Evolutionary conservation across 1,140 invertebrate species (phyloP), one percentile per base, ranked within the genome.

Genomic region (Orius insidiosus): DNA sequence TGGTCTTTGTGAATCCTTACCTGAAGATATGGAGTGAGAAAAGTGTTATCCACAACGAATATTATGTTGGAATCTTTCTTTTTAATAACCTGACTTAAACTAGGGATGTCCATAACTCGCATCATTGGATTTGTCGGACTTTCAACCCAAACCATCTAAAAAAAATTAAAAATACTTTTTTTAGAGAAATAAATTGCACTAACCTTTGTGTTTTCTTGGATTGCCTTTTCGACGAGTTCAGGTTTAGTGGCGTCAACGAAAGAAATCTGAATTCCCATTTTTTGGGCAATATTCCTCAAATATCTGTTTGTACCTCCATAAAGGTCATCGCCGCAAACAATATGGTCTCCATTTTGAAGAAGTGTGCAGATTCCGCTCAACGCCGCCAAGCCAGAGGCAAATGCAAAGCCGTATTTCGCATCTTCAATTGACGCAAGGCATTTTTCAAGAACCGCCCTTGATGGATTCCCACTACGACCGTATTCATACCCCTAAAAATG

Each of bases 121-220:
- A 98, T 61, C 0, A 85, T 68, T 0, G 96, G 96, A 70, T 99
- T 99, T n/a, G 95, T 95, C 1, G 95, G 95, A 0, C 85, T 85
- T 66, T 99, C 96, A 42, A 98, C 65, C 94, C 94, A 99, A 14
- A 98, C 68, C 66, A 97, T 72, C 84, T 88, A 52, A 8, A 70
- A 69, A 48, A 56, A 48, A n/a, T n/a, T n/a, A n/a, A n/a, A n/a
- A n/a, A n/a, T n/a, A n/a, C n/a, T n/a, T n/a, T n/a, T n/a, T n/a
- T n/a, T n/a, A n/a, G n/a, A n/a, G n/a, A n/a, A n/a, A 5, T 19
- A 18, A 19, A 8, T n/a, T n/a, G n/a, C n/a, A n/a, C n/a, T n/a
- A n/a, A 88, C 82, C 70, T 87, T 94, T 3, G 92, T 96, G 51
- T 87, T 89, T 2, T 75, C 65, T 62, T 76, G 74, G 13, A 97